Evolutionary conservation across 2,113 vertebrate genomes (phyloP).

Genomic region (Ranitomeya variabilis): DNA sequence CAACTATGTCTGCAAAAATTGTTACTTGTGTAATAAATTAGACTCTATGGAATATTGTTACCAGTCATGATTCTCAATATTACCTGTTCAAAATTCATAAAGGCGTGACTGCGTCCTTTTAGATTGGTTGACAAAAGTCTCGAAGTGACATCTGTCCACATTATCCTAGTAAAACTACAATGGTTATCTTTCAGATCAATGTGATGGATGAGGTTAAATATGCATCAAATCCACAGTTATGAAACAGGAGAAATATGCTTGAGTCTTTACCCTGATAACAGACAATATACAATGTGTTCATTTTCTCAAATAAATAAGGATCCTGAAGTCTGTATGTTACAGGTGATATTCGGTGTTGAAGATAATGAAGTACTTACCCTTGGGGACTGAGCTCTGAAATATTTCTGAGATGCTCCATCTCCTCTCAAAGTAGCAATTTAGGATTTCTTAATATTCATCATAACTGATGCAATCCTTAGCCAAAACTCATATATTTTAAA

Average conservation of each 20-base stretch:
- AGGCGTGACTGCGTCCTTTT: not conserved
- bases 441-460: not conserved
- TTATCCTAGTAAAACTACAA: not conserved
- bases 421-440: conserved; percentile 29
- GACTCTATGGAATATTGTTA: not conserved
- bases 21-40: not conserved
- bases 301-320: conserved; percentile 14
- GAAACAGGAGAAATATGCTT: not conserved
- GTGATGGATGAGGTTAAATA: not conserved
- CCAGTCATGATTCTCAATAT: not conserved
- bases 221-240: not conserved
- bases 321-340: conserved; percentile 27
- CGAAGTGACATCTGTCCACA: not conserved
- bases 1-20: not conserved
- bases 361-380: conserved; percentile 33
- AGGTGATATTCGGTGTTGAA: conserved; percentile 28
- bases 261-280: not conserved
- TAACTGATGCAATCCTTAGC: not conserved
- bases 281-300: conserved; percentile 21
- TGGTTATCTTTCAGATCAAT: not conserved
- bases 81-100: not conserved
- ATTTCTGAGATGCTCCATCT: conserved; percentile 2
- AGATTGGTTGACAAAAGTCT: not conserved
- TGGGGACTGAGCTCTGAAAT: not conserved
- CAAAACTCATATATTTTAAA: conserved; percentile 7